Percentiles rank a stretch among this genome's conserved stretches.
Evolutionary conservation across 2,113 vertebrate species (phyloP).

Genomic region (Lathamus discolor): DNA sequence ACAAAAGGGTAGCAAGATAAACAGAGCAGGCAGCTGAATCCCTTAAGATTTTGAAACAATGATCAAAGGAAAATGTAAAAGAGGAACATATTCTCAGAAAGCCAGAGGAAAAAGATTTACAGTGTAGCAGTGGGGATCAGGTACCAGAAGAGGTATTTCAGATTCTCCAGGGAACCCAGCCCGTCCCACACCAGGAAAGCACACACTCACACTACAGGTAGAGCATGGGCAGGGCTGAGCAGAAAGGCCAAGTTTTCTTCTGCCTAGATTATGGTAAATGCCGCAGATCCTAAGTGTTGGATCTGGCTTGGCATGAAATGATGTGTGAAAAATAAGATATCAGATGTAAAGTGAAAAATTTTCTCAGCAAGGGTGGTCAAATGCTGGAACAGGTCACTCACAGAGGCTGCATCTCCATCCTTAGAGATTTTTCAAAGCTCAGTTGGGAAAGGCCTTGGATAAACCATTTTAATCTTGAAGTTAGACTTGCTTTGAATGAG

Average conservation of each 20-base stretch:
- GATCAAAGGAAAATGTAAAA: slow-evolving; percentile 46
- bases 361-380: background rate
- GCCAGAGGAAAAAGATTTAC: background rate
- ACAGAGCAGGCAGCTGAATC: slow-evolving; percentile 32
- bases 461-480: background rate
- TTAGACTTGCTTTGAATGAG: background rate
- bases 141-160: background rate
- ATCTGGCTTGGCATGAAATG: background rate
- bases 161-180: background rate
- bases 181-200: background rate
- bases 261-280: background rate
- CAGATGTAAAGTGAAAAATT: background rate
- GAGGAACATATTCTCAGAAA: background rate
- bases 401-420: background rate
- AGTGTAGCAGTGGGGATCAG: background rate
- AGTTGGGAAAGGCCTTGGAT: background rate
- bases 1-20: slow-evolving; percentile 46
- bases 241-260: background rate
- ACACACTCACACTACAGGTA: accelerated
- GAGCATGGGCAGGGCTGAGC: background rate
- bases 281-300: background rate
- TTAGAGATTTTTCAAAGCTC: background rate
- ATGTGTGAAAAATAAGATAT: background rate
- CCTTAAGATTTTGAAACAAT: slow-evolving; percentile 30
- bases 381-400: background rate